Evolutionary conservation across 2,888 invertebrate genomes (phyloP), one percentile per base, ranked within the genome.

Genomic region (Phyllotreta cruciferae): DNA sequence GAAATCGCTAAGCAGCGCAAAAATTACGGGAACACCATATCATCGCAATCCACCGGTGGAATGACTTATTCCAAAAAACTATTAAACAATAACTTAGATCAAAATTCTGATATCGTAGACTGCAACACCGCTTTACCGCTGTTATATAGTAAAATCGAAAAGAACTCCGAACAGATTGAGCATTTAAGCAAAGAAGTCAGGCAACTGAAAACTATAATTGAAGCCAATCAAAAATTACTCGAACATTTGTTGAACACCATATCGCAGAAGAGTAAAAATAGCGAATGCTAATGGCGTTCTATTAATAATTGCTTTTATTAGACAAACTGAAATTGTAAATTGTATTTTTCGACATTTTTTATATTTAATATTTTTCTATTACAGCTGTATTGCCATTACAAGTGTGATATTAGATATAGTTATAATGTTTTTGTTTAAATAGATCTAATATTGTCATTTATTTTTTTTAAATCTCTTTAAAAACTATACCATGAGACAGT

Each of bases 1-100:
- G 91, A 92, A 72, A 89, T 93, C 49, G 93, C 92, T 0, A 91
- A 90, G 75, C 87, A 88, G 81, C 83, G 90, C 45, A 91, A 90
- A 76, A 85, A 88, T 74, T 87, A 88, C 73, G 86, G 88, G 1
- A 87, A 88, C 72, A 89, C 90, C 0, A 86, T 89, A 68, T 88
- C 89, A 3, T 87, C 88, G 0, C 87, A 85, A 69, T 87, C 86
- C 2, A 24, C 24, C 11, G 87, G 87, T 4, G 86, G 86, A 1
- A 86, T 87, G 67, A 84, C 87, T 70, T 86, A 87, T 0, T 88
- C 87, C 74, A 88, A 83, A 70, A 83, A 87, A 75, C 86, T 86
- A 74, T 86, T 87, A 71, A 89, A 87, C 73, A 89, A 88, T 71
- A 87, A 87, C 54, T 70, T 77, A 67, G 81, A 81, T 63, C 78